Conservation (phyloP, 2,113 vertebrate genomes). For the Neolamprologus sp. region DNA sequence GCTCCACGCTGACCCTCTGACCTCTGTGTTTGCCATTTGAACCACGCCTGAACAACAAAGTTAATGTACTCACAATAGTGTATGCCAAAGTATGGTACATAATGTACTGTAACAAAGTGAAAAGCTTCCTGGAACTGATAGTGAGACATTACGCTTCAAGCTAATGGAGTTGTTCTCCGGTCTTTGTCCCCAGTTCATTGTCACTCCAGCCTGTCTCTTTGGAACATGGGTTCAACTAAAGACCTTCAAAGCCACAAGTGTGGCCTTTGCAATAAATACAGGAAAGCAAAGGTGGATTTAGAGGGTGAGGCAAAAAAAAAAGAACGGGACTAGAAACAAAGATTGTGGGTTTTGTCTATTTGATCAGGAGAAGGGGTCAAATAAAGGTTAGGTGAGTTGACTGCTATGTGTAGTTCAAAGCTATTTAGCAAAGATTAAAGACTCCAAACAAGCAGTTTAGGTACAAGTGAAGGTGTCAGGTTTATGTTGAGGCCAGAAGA, state of each 20-base stretch:
- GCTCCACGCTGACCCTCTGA: not conserved
- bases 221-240: not conserved
- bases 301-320: not conserved
- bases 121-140: not conserved
- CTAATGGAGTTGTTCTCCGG: not conserved
- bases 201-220: not conserved
- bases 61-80: not conserved
- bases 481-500: not conserved
- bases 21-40: not conserved
- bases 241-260: not conserved
- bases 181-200: not conserved
- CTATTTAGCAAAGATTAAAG: not conserved
- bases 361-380: not conserved
- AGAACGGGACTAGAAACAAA: not conserved
- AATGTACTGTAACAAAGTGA: not conserved
- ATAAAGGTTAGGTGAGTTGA: not conserved
- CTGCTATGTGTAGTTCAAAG: not conserved
- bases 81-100: not conserved
- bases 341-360: not conserved
- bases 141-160: not conserved
- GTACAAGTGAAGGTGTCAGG: not conserved
- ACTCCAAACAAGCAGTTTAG: not conserved
- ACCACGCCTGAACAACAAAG: not conserved
- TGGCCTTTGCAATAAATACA: not conserved
- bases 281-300: not conserved